These are phyloP conservation scores for Noctua janthina DNA, from an alignment of 2,888 invertebrate species.

Conservation along the genomic window DNA sequence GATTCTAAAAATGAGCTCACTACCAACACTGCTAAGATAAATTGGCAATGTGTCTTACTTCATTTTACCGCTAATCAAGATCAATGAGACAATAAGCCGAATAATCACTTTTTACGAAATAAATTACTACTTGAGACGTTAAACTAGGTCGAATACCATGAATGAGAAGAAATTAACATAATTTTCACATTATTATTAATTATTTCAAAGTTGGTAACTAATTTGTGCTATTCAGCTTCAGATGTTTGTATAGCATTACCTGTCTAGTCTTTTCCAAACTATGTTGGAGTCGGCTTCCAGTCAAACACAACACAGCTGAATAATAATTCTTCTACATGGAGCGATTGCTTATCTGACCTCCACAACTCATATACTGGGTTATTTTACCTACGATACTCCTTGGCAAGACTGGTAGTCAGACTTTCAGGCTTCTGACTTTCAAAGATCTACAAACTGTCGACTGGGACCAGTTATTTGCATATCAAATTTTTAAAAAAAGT, in stretches of 20 bases:
- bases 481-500: slow-evolving; percentile 67
- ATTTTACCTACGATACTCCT: background rate
- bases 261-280: background rate
- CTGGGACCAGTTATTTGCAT: slow-evolving; percentile 25
- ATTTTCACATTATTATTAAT: slow-evolving; percentile 8
- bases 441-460: background rate
- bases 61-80: slow-evolving; percentile 14
- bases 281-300: rapidly evolving
- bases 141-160: slow-evolving; percentile 34
- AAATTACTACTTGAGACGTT: background rate
- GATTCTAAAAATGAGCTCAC: background rate
- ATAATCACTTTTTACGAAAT: slow-evolving; percentile 12
- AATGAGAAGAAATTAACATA: slow-evolving; percentile 42
- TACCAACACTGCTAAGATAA: background rate
- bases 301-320: background rate
- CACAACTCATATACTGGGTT: background rate
- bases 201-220: background rate
- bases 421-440: background rate
- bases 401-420: background rate
- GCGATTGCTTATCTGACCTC: background rate
- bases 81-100: slow-evolving; percentile 3
- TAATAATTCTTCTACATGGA: background rate
- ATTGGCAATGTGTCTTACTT: background rate
- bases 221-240: background rate
- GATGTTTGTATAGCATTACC: slow-evolving; percentile 28